Evolutionary conservation across 2,113 vertebrate genomes (phyloP).

Genomic region (Lethenteron camtschaticum): DNA sequence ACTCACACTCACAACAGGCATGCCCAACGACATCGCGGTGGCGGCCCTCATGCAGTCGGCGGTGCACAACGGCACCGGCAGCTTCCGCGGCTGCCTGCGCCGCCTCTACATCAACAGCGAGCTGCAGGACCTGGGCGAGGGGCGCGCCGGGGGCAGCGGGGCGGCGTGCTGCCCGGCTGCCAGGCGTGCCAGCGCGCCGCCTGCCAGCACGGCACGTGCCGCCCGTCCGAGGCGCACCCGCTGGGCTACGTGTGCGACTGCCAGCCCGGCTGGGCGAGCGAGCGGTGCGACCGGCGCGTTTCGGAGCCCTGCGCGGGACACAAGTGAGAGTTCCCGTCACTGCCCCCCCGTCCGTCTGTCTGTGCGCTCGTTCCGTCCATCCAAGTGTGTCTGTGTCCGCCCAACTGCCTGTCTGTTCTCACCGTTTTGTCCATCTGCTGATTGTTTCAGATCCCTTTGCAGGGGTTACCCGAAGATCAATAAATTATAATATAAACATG

Average conservation of each 20-base stretch:
- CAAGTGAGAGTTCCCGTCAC: conserved; percentile 42
- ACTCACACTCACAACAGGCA: conserved; percentile 26
- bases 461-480: no score
- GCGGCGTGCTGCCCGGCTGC: conserved; percentile 69
- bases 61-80: conserved; percentile 47
- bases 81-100: conserved; percentile 78
- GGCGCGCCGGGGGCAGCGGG: conserved; percentile 50
- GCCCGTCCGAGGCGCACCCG: conserved; percentile 31
- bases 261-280: conserved; percentile 64
- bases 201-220: conserved; percentile 64
- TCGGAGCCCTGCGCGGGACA: conserved; percentile 81
- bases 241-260: conserved; percentile 73
- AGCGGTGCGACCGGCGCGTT: conserved; percentile 58
- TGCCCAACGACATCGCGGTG: conserved; percentile 48
- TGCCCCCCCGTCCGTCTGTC: not conserved
- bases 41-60: conserved; percentile 52
- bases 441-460: no score
- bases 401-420: conserved; percentile 19
- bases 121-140: conserved; percentile 61
- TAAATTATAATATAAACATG: no score
- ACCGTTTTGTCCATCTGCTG: no score
- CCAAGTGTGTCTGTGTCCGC: conserved; percentile 25
- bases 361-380: conserved; percentile 13
- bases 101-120: conserved; percentile 76
- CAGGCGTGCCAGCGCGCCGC: conserved; percentile 66